A percentile compares a stretch with the other conserved stretches of the same genome.
phyloP scores from a whole-genome alignment of 2,888 invertebrate genomes.

The Luperina nickerlii region DNA sequence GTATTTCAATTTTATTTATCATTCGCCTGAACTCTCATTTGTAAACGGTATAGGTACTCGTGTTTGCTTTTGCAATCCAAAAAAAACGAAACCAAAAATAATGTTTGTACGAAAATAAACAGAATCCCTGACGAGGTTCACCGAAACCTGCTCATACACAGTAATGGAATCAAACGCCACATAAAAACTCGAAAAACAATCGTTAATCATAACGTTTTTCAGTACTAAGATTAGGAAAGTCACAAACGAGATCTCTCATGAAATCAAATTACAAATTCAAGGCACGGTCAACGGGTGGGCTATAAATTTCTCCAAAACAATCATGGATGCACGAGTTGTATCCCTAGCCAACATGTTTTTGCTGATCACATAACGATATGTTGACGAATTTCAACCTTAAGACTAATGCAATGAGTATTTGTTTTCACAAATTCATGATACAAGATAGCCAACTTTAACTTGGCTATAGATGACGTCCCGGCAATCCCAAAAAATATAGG shows the following conservation, averaged over 20 bases:
- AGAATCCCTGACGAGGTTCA: constrained; percentile 54
- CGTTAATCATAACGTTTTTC: constrained; percentile 67
- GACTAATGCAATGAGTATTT: constrained; percentile 57
- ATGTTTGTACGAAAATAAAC: constrained; percentile 48
- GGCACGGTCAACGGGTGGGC: constrained; percentile 72
- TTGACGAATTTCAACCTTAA: constrained; percentile 68
- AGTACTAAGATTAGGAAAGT: constrained; percentile 70
- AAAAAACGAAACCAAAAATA: constrained; percentile 41
- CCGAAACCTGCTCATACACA: constrained; percentile 59
- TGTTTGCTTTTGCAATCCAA: constrained; percentile 48
- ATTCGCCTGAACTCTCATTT: constrained; percentile 29
- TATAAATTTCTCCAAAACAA: constrained; percentile 81
- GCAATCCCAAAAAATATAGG: constrained; percentile 71
- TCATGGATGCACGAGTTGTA: constrained; percentile 73
- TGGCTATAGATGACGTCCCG: constrained; percentile 67
- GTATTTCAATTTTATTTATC: constrained; percentile 35
- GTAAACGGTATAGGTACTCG: constrained; percentile 40
- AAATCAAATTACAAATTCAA: constrained; percentile 81
- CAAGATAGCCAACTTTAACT: constrained; percentile 65
- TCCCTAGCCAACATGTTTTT: constrained; percentile 67
- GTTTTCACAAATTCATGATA: constrained; percentile 58
- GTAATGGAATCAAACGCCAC: constrained; percentile 67
- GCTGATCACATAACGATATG: constrained; percentile 61
- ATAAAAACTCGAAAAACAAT: constrained; percentile 64
- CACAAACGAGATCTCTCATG: constrained; percentile 72